Evolutionary conservation across 2,113 vertebrate species (phyloP), one percentile per base, ranked within the genome.

Genomic region (Xenopus laevis): DNA sequence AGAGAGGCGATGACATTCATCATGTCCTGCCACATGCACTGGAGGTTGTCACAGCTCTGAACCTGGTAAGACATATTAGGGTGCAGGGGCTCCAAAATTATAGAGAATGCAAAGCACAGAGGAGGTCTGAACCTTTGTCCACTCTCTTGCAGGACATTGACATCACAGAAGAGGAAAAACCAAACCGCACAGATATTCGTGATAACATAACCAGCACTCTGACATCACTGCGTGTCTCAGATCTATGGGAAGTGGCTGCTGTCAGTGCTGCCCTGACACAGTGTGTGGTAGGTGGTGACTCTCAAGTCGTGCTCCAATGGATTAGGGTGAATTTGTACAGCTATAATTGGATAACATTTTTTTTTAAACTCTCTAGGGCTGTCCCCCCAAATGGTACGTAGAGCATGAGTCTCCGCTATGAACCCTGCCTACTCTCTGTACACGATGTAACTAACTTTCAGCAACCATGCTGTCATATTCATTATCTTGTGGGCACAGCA

Each of bases 231-330:
- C 82, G 81, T 0, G 50, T 93, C 78, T 85, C 84, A 62, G 88
- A 87, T 0, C 27, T 89, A 18, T 79, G 85, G 73, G 84, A 90
- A 23, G 88, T 85, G 7, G 82, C 84, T 53, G 90, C 90, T 74
- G 83, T 93, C 72, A 92, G 89, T 78, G 87, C 87, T 0, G 90
- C 84, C 6, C 55, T 93, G 77, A 83, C 81, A 1, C 86, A 82
- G 59, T 85, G 87, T 63, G 84, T 84, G 65, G 91, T 92, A 80
- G 79, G 87, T 57, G 46, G 18, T 62, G 15, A 6, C 30, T 3
- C 6, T 40, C 33, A 40, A 40, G 8, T 27, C 4, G 23, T 4
- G 33, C 33, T 40, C 33, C 33, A 6, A 40, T 9, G 33, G 33
- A 40, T 40, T 40, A 12, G n/a, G 13, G 12, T 53, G 16, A 18